Base-by-base conservation (phyloP, 2,113 vertebrate genomes). In the Peromyscus maniculatus region DNA sequence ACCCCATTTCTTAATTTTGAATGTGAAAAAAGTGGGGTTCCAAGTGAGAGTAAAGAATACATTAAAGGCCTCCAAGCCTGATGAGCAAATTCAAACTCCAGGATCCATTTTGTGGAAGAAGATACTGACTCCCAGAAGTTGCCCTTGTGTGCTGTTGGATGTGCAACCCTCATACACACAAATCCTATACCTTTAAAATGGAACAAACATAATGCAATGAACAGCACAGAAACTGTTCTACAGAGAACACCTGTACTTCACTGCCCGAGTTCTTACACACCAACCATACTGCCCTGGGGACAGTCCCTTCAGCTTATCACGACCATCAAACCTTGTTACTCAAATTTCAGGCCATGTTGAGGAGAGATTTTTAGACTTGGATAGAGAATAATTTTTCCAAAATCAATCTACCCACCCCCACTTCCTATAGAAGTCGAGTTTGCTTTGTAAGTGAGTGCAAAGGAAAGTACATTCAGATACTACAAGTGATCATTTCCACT, bases 321-420 rank as follows among this genome's bases (percentile, higher is more conserved):
- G 12, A 96, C 36, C 8, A 59, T 10, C 22, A 24, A 95, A 95
- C 10, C 46, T 64, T 83, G 21, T 89, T 69, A 93, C 16, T 82
- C 17, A 95, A 59, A 67, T 87, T 97, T 93, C 82, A 91, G 69
- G 46, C 79, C 83, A 94, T 83, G 19, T 4, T 95, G 52, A 66
- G 62, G 49, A 95, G 57, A 89, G 13, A 89, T 91, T 82, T 94
- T 86, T 95, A 94, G n/a, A 69, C 89, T 66, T 95, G 9, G 28
- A 95, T 59, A 57, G 33, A 26, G 46, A 33, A n/a, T 64, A 74
- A 19, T 91, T 87, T 55, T 94, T 90, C 90, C 79, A 89, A 95
- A 97, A 94, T 78, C 59, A 95, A 59, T 89, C 36, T 97, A 86
- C 87, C 59, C 39, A 79, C n/a, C 6, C n/a, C n/a, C 31, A 90